phyloP scores from a whole-genome alignment of 2,888 invertebrate genomes.

The Phoronis australis region DNA sequence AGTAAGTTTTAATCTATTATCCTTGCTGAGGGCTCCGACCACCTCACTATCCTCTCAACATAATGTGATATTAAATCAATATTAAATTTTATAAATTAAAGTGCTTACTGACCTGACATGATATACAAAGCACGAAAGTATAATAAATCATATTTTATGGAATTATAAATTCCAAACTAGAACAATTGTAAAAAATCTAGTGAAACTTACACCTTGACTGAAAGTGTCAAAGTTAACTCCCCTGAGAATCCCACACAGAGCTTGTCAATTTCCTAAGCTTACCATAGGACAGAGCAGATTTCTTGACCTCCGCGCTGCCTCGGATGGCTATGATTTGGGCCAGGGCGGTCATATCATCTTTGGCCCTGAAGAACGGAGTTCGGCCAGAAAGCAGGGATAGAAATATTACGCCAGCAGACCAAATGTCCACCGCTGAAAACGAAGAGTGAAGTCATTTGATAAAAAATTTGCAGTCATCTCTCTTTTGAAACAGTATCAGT shows the following conservation, averaged over 20 bases:
- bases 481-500: too few relatives aligned
- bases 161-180: background rate
- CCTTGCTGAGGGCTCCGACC: too few relatives aligned
- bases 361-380: constrained; percentile 79
- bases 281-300: constrained; percentile 67
- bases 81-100: too few relatives aligned
- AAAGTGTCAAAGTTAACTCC: background rate
- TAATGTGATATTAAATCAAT: too few relatives aligned
- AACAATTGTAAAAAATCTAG: too few relatives aligned
- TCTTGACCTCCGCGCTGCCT: constrained; percentile 66
- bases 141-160: too few relatives aligned
- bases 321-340: constrained; percentile 77
- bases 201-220: too few relatives aligned
- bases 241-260: background rate
- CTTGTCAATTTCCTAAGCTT: constrained; percentile 18
- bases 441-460: constrained; percentile 11
- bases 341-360: constrained; percentile 72
- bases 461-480: too few relatives aligned
- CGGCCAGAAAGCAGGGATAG: constrained; percentile 71
- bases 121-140: too few relatives aligned
- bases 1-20: too few relatives aligned
- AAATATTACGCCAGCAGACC: constrained; percentile 83
- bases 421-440: constrained; percentile 72
- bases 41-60: too few relatives aligned
- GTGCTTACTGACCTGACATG: too few relatives aligned